These are phyloP conservation scores for Cryptoblepharus egeriae DNA, from an alignment of 2,797 vertebrate species.

Conservation along the genomic window DNA sequence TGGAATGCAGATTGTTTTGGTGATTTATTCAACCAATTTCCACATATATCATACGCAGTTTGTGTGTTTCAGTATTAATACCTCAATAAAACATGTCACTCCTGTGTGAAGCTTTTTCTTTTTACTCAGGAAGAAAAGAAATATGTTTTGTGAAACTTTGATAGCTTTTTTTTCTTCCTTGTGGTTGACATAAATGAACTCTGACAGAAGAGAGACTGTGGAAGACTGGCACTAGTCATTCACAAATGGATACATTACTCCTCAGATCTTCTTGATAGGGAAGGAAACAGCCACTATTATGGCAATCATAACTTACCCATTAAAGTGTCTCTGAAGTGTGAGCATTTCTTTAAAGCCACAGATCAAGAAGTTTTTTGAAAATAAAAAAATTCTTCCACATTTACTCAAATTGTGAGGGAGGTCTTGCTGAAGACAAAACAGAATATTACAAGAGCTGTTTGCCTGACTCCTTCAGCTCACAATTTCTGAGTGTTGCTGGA, in stretches of 20 bases:
- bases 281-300: not conserved
- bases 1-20: conserved; percentile 39
- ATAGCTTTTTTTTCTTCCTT: not conserved
- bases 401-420: not conserved
- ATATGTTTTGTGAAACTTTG: conserved; percentile 8
- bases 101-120: not conserved
- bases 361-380: not conserved
- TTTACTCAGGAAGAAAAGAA: not conserved
- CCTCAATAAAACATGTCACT: conserved; percentile 5
- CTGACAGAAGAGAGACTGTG: not conserved
- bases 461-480: not conserved
- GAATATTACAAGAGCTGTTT: not conserved
- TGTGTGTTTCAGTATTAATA: conserved; percentile 23
- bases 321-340: not conserved
- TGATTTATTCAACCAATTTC: conserved; percentile 33
- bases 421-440: not conserved
- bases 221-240: conserved; percentile 5
- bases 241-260: not conserved
- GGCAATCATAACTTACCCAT: not conserved
- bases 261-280: not conserved
- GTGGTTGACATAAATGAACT: conserved; percentile 15
- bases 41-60: conserved; percentile 11
- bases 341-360: not conserved
- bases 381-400: not conserved
- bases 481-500: too few relatives aligned